Evolutionary conservation across 2,888 invertebrate genomes (phyloP), one percentile per base, ranked within the genome.

Genomic region (Drosophila stalkeri): DNA sequence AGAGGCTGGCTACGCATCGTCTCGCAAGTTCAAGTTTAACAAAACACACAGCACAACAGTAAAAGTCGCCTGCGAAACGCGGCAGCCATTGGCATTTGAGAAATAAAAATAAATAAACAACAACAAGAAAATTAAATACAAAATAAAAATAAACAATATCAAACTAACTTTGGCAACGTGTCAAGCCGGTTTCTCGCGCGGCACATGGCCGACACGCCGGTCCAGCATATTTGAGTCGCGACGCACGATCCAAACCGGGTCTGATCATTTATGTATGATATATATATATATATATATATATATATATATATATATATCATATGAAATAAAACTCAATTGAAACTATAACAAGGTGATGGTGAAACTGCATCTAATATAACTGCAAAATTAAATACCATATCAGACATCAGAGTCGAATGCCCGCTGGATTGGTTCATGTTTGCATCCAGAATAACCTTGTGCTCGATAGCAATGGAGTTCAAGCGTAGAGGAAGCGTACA

Each of bases 21-120:
- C 71, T 69, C 74, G 81, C 89, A 85, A 85, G 84, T 85, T 85
- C 84, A 85, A 85, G 84, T 85, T 85, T 86, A 85, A 89, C 67
- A 70, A 73, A 76, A 64, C 71, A 56, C 60, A 55, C 60, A 60
- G 64, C 67, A 65, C 66, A 76, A 76, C 37, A 37, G 70, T 66
- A 69, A 80, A 80, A 80, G 63, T 64, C 64, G 77, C 64, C 63
- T 51, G 66, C 75, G 67, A 78, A 79, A 75, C 56, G 71, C 77
- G 67, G 57, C 67, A 82, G 69, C 69, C 61, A 77, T 63, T 74
- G 82, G 81, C 80, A 82, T 85, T 81, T 85, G 86, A 55, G 54
- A 63, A 51, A 47, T 69, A 44, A 41, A 44, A 33, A 33, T 27
- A 55, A 33, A 14, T 9, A 18, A 39, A 7, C 1, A 27, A 33